phyloP scores from a whole-genome alignment of 2,113 vertebrate species.

The Zootoca vivipara region DNA sequence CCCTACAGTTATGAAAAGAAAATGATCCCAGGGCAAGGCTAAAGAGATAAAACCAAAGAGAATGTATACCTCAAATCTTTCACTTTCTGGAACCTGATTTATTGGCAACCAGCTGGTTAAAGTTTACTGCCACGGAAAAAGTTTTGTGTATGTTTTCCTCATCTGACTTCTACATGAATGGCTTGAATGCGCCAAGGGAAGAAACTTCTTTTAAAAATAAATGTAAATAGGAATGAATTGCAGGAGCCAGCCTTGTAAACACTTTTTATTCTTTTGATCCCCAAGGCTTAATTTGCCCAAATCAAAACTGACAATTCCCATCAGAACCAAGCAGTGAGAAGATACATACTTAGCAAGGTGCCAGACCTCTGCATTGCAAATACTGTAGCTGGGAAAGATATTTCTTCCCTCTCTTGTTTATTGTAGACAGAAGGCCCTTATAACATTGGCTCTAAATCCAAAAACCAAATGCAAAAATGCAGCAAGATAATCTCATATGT shows the following conservation, averaged over 20 bases:
- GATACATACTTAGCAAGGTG: neutral
- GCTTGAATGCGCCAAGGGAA: neutral
- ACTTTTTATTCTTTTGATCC: slow-evolving; percentile 23
- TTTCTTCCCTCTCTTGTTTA: fast-evolving
- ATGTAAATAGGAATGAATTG: slow-evolving; percentile 20
- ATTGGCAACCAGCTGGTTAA: neutral
- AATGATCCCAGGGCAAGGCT: too few relatives aligned
- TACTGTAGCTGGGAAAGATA: neutral
- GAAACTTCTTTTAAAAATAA: neutral
- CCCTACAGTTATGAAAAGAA: too few relatives aligned
- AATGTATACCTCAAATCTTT: neutral
- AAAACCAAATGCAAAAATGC: neutral
- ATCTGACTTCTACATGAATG: neutral
- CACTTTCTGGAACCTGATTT: neutral
- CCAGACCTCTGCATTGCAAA: neutral
- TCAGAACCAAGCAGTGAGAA: neutral
- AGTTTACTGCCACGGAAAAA: neutral
- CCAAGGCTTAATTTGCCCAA: slow-evolving; percentile 61
- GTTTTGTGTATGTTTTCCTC: neutral
- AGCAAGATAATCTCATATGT: neutral
- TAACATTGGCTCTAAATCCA: too few relatives aligned
- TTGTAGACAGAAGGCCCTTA: neutral
- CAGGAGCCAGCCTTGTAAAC: slow-evolving; percentile 48
- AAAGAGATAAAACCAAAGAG: too few relatives aligned
- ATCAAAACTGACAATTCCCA: slow-evolving; percentile 48